phyloP scores from a whole-genome alignment of 2,113 vertebrate genomes.

The Amphiprion percula region DNA sequence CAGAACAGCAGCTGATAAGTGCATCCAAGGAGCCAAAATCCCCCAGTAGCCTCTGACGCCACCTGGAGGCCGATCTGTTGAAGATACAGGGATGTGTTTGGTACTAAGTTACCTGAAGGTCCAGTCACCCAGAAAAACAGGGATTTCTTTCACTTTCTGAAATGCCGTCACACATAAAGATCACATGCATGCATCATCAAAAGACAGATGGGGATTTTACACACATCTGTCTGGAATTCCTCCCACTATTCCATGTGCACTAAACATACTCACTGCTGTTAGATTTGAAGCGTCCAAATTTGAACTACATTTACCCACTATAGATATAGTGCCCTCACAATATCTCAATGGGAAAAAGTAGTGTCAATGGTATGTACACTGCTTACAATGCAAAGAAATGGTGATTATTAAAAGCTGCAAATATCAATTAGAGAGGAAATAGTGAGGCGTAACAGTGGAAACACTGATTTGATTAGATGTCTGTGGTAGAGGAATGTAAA shows the following conservation, averaged over 20 bases:
- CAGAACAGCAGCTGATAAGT: too few species aligned
- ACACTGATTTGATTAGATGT: neutral
- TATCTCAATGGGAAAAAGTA: too few species aligned
- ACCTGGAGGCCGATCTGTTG: too few species aligned
- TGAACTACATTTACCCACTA: neutral
- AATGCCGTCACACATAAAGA: neutral
- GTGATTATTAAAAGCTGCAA: neutral
- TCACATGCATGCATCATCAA: neutral
- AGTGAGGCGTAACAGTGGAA: neutral
- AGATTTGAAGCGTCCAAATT: too few species aligned
- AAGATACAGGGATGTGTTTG: neutral
- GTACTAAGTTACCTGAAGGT: neutral
- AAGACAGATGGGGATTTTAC: neutral
- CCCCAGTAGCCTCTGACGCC: neutral
- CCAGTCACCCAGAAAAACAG: neutral
- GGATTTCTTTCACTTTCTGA: conserved; percentile 5
- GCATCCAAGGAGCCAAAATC: neutral
- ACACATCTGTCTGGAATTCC: conserved; percentile 2
- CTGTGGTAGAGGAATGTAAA: conserved; percentile 5
- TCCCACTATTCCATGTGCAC: neutral
- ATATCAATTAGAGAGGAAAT: too few species aligned
- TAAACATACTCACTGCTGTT: neutral
- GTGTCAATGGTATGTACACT: neutral
- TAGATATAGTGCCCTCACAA: too few species aligned
- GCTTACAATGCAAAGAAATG: conserved; percentile 2